Evolutionary conservation across 1,140 invertebrate species (phyloP).

Genomic region (Camponotus vicinus): DNA sequence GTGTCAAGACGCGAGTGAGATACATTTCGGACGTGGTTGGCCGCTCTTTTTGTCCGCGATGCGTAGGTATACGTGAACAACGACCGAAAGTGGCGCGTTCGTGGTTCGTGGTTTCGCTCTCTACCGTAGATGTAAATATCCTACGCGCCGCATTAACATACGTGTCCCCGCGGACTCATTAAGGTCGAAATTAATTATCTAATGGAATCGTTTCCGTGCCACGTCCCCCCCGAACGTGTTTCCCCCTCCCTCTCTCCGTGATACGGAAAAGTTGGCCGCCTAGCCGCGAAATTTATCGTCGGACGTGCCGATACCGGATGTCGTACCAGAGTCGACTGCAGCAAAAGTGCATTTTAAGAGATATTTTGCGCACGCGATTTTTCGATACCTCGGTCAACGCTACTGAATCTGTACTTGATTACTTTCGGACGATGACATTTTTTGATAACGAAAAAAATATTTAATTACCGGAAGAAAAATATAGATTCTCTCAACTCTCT

Average conservation of each 20-base stretch:
- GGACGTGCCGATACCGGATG: constrained; percentile 16
- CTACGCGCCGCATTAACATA: constrained; percentile 84
- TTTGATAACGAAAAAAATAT: no score
- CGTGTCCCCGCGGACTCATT: constrained; percentile 83
- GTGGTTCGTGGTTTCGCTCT: constrained; percentile 69
- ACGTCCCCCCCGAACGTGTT: background rate
- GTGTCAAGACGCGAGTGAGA: constrained; percentile 45
- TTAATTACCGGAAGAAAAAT: no score
- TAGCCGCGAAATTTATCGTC: constrained; percentile 39
- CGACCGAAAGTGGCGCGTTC: constrained; percentile 72
- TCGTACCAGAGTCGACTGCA: background rate
- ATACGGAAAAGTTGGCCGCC: constrained; percentile 54
- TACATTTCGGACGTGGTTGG: constrained; percentile 37
- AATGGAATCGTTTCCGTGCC: constrained; percentile 75
- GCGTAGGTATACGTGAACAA: constrained; percentile 74
- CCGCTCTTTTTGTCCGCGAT: constrained; percentile 49
- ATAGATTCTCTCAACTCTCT: no score
- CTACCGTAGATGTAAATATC: constrained; percentile 85
- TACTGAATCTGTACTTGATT: background rate
- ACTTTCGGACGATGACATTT: background rate
- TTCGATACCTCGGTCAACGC: background rate
- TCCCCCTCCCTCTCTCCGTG: background rate
- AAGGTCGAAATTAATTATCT: constrained; percentile 84
- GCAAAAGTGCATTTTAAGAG: constrained; percentile 6
- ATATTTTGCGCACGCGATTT: constrained; percentile 8